phyloP scores from a whole-genome alignment of 2,113 vertebrate species.

The Abramis brama region DNA sequence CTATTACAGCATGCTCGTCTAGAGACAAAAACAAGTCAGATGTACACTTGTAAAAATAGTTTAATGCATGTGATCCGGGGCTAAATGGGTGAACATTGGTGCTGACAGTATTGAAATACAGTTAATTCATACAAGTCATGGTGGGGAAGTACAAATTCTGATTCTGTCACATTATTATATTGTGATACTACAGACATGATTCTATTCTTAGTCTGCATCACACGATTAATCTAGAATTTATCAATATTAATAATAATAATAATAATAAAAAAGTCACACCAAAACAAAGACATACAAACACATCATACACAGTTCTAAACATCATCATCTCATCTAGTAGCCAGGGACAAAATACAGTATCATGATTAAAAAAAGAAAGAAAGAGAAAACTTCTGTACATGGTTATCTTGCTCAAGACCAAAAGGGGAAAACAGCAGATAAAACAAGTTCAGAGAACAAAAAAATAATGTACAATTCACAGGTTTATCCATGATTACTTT shows the following conservation, averaged over 20 bases:
- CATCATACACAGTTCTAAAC: slow-evolving; percentile 64
- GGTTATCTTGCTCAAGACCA: slow-evolving; percentile 77
- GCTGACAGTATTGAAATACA: slow-evolving; percentile 14
- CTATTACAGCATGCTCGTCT: not conserved
- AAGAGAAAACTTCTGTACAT: slow-evolving; percentile 84
- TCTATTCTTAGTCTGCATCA: slow-evolving; percentile 69
- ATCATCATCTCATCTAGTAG: slow-evolving; percentile 73
- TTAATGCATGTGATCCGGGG: slow-evolving; percentile 41
- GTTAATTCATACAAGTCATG: slow-evolving; percentile 53
- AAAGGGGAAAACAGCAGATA: slow-evolving; percentile 75
- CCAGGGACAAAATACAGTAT: slow-evolving; percentile 71
- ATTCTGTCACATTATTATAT: slow-evolving; percentile 77
- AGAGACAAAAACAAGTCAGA: slow-evolving; percentile 11
- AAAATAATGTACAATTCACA: slow-evolving; percentile 87
- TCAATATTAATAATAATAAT: slow-evolving; percentile 61
- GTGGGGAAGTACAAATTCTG: slow-evolving; percentile 76
- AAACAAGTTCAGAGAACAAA: slow-evolving; percentile 81
- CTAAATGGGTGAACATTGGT: slow-evolving; percentile 13
- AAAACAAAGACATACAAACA: slow-evolving; percentile 70
- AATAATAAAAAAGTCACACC: slow-evolving; percentile 57
- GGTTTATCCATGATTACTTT: slow-evolving; percentile 85
- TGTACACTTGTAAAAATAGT: slow-evolving; percentile 32
- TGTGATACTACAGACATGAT: slow-evolving; percentile 64
- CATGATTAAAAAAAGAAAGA: slow-evolving; percentile 80
- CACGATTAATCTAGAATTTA: slow-evolving; percentile 77